Conservation (phyloP, 2,113 vertebrate genomes). For the Emydura subglobosa region DNA sequence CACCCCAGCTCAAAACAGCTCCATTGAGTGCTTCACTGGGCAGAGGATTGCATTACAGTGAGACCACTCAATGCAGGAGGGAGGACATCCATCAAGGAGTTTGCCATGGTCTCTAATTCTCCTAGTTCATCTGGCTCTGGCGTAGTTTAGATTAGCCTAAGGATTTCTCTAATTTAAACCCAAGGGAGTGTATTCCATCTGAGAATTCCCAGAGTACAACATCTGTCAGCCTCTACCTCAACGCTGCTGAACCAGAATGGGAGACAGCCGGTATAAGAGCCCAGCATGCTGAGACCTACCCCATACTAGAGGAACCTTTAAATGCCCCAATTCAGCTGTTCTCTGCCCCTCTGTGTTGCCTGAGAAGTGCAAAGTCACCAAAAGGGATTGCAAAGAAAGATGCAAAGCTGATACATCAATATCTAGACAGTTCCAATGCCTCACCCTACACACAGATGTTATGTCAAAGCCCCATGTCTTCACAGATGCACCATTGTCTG, state of each 20-base stretch:
- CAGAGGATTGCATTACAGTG: background rate
- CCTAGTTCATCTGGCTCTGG: background rate
- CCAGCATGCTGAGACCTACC: rapidly evolving
- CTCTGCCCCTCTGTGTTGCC: background rate
- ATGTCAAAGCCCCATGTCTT: background rate
- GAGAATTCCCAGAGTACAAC: background rate
- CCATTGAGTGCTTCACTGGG: background rate
- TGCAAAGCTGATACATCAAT: background rate
- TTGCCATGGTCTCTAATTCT: background rate
- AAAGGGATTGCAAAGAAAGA: rapidly evolving
- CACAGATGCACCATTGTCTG: background rate
- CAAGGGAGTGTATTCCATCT: background rate
- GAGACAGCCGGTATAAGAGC: rapidly evolving
- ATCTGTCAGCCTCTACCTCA: too few species aligned
- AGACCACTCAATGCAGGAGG: background rate
- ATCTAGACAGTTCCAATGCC: background rate
- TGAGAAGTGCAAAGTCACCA: rapidly evolving
- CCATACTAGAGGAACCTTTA: background rate
- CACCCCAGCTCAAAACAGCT: background rate
- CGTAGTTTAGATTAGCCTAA: background rate
- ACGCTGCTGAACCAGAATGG: rapidly evolving
- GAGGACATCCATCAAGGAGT: background rate
- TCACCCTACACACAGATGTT: background rate
- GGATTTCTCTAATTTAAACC: background rate
- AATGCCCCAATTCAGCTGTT: background rate